These are phyloP conservation scores for Trachelus tabidus DNA, from an alignment of 2,888 invertebrate species.

Conservation along the genomic window DNA sequence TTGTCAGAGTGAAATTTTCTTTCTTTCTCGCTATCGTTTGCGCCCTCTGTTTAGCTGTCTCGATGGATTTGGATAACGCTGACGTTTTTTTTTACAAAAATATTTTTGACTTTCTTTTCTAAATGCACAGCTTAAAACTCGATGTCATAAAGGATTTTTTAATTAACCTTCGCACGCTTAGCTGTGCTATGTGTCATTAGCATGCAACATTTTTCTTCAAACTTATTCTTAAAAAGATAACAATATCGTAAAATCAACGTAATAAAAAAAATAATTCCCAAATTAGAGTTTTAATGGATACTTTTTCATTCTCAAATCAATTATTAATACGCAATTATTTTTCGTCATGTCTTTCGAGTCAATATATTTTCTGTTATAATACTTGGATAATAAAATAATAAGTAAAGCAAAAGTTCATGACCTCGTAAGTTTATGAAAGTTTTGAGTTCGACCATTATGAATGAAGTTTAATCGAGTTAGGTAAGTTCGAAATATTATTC, in stretches of 20 bases:
- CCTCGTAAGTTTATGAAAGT: neutral
- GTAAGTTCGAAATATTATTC: neutral
- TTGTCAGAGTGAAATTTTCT: slow-evolving; percentile 4
- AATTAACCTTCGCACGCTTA: neutral
- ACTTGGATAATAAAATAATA: neutral
- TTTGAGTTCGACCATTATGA: neutral
- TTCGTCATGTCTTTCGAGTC: too few relatives aligned
- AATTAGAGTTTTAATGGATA: too few relatives aligned
- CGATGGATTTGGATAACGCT: neutral
- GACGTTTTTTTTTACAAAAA: neutral
- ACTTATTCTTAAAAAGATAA: too few relatives aligned
- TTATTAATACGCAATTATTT: too few relatives aligned
- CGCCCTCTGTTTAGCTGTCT: neutral
- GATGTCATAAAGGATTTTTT: neutral
- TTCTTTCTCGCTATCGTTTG: neutral
- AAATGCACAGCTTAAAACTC: neutral
- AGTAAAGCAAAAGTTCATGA: neutral
- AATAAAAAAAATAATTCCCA: too few relatives aligned
- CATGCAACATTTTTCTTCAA: neutral
- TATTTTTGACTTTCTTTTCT: neutral
- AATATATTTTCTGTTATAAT: neutral
- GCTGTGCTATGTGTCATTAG: neutral
- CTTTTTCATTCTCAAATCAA: too few relatives aligned
- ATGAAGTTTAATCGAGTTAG: neutral
- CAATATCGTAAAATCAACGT: neutral